Evolutionary conservation across 2,888 invertebrate genomes (phyloP).

Genomic region (Physocephala rufipes): DNA sequence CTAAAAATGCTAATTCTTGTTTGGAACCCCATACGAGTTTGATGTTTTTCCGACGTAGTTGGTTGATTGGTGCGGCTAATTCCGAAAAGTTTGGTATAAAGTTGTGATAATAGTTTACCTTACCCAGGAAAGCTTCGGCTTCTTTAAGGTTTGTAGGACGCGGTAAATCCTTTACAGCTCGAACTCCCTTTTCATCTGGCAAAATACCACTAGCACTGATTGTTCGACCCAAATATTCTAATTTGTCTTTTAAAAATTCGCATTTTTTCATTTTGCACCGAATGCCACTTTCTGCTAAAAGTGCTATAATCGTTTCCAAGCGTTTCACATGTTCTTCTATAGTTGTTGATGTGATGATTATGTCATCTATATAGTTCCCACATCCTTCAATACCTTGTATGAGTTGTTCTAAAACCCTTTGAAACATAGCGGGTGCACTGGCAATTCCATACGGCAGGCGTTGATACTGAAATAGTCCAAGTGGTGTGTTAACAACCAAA

Average conservation of each 20-base stretch:
- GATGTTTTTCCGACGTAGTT: slow-evolving; percentile 25
- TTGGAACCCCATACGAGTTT: slow-evolving; percentile 15
- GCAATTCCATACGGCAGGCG: slow-evolving; percentile 60
- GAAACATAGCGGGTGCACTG: slow-evolving; percentile 52
- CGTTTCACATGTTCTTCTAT: slow-evolving; percentile 46
- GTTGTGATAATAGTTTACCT: slow-evolving; percentile 53
- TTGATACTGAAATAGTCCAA: slow-evolving; percentile 56
- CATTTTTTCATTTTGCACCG: too few species aligned
- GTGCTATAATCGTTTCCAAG: slow-evolving; percentile 46
- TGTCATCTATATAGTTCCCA: slow-evolving; percentile 54
- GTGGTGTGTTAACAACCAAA: slow-evolving; percentile 57
- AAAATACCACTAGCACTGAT: slow-evolving; percentile 43
- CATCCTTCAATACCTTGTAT: slow-evolving; percentile 51
- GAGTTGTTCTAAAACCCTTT: slow-evolving; percentile 51
- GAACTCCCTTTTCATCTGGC: slow-evolving; percentile 49
- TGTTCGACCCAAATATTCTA: slow-evolving; percentile 51
- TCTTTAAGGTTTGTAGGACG: slow-evolving; percentile 41
- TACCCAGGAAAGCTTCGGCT: slow-evolving; percentile 50
- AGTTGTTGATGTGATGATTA: slow-evolving; percentile 48
- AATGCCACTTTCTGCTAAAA: too few species aligned
- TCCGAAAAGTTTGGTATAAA: slow-evolving; percentile 39
- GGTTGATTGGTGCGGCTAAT: slow-evolving; percentile 29
- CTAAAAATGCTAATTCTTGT: not conserved
- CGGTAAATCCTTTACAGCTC: slow-evolving; percentile 46
- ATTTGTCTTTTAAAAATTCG: too few species aligned